These are phyloP conservation scores for Carassius auratus DNA, from an alignment of 2,113 vertebrate genomes.

Conservation along the genomic window DNA sequence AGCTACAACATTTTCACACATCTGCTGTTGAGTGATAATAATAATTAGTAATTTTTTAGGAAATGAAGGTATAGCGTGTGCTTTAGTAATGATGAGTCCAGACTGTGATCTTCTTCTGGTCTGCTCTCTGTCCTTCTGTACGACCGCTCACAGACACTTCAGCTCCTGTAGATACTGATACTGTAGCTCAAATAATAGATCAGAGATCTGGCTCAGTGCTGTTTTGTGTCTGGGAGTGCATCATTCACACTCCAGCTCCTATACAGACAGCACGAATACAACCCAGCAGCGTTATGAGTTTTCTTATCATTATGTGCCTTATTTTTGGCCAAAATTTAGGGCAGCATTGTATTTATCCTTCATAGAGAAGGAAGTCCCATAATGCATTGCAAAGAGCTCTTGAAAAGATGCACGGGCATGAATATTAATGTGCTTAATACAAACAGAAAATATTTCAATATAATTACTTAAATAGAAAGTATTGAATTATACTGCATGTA, in stretches of 20 bases:
- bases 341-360: neutral
- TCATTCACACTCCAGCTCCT: neutral
- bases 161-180: neutral
- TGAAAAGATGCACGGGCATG: too few species aligned
- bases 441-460: neutral
- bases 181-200: neutral
- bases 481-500: neutral
- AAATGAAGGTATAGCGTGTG: neutral
- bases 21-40: slow-evolving; percentile 18
- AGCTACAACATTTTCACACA: neutral
- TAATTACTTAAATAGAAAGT: neutral
- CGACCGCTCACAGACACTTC: neutral
- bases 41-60: neutral
- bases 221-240: neutral
- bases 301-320: neutral
- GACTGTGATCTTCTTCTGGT: neutral
- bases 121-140: neutral
- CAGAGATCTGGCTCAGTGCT: neutral
- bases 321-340: neutral
- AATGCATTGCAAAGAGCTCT: neutral
- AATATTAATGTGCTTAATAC: neutral
- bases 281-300: neutral
- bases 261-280: neutral
- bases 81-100: slow-evolving; percentile 4
- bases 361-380: neutral